Evolutionary conservation across 2,888 invertebrate species (phyloP).

Genomic region (Molanna angustata): DNA sequence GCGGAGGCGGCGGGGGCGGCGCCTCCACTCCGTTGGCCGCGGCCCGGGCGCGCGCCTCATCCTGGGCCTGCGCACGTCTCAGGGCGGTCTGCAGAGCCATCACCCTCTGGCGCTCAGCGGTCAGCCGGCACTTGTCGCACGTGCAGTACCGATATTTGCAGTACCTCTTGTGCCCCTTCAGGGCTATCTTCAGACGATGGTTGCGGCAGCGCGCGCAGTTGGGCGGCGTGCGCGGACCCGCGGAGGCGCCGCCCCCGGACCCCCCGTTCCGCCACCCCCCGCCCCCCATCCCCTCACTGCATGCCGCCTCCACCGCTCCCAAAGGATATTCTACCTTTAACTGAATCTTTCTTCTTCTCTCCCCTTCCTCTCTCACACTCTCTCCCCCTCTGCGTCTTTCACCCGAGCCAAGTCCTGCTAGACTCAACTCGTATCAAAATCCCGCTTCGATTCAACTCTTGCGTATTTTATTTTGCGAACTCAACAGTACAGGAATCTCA

Average conservation of each 20-base stretch:
- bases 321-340: constrained; percentile 26
- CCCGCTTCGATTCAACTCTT: no score
- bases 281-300: constrained; percentile 48
- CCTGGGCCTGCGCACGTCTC: constrained; percentile 80
- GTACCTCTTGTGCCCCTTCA: constrained; percentile 91
- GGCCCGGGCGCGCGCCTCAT: constrained; percentile 63
- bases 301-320: constrained; percentile 30
- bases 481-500: no score
- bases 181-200: constrained; percentile 82
- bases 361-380: no score
- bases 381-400: no score
- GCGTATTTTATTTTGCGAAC: no score
- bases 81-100: constrained; percentile 88
- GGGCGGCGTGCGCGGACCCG: constrained; percentile 76
- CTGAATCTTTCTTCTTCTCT: constrained; percentile 27
- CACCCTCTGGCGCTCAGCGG: constrained; percentile 82
- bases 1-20: constrained; percentile 47
- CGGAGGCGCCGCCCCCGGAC: constrained; percentile 54
- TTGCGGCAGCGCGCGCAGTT: constrained; percentile 92
- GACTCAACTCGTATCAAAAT: no score
- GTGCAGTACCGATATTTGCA: constrained; percentile 82
- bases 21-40: constrained; percentile 47
- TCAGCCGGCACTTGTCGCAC: constrained; percentile 84
- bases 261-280: constrained; percentile 50
- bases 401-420: no score